Evolutionary conservation across 2,888 invertebrate genomes (phyloP), one percentile per base, ranked within the genome.

Genomic region (Leptogaster cylindrica): DNA sequence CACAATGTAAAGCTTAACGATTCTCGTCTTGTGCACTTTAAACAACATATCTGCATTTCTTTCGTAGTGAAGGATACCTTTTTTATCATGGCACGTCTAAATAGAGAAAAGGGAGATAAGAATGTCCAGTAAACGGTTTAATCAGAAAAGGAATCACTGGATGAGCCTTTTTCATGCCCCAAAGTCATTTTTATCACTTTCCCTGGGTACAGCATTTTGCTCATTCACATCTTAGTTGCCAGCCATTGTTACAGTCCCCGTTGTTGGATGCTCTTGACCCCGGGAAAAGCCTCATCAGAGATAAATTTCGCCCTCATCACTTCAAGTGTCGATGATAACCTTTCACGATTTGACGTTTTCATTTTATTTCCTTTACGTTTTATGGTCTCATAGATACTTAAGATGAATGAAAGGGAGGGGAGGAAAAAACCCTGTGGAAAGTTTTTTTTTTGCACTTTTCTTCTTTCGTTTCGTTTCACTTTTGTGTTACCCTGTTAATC

Each of bases 401-500:
- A 46, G 46, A 46, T 46, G 5, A 20, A 46, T 46, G 46, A 46
- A 46, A 46, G n/a, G n/a, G 20, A 20, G 7, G 46, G 18, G 46
- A 46, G 46, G 7, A 46, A 5, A 31, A 46, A 46, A 23, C 16
- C 46, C 31, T 7, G 8, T 8, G 8, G 31, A 31, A n/a, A n/a
- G 46, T 23, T 18, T 14, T 12, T 18, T 3, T 10, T 33, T n/a
- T 18, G 41, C 12, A 14, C 58, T 23, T 41, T 39, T 58, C 58
- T 20, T 39, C 16, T n/a, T 16, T 41, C 58, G 58, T 25, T 39
- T 58, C 58, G 23, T 20, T 39, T 58, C 25, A 20, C 58, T 58
- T 58, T 58, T 58, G 58, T 58, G 58, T 58, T 58, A 58, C 58
- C 58, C 58, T 58, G 58, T 58, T 58, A 58, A 58, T 58, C 58